These are phyloP conservation scores for Mactromeris polynyma DNA, from an alignment of 2,888 invertebrate species.

Conservation along the genomic window DNA sequence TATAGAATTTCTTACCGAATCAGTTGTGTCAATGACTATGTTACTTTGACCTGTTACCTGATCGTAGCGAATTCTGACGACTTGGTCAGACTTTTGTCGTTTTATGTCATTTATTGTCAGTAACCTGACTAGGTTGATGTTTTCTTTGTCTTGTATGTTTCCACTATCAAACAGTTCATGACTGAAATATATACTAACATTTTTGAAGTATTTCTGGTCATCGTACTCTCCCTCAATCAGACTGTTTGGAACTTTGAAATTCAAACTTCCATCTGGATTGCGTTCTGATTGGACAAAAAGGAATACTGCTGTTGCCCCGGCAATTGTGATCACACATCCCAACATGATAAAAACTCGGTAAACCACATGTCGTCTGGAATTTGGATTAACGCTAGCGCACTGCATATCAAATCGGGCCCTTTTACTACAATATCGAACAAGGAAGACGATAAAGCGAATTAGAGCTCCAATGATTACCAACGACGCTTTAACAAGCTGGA, in stretches of 20 bases:
- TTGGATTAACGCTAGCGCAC: conserved; percentile 60
- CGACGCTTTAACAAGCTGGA: conserved; percentile 77
- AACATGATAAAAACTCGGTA: conserved; percentile 78
- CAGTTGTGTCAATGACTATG: conserved; percentile 67
- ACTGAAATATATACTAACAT: conserved; percentile 79
- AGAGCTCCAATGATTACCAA: conserved; percentile 75
- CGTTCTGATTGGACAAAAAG: conserved; percentile 80
- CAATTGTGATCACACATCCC: conserved; percentile 76
- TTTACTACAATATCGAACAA: conserved; percentile 74
- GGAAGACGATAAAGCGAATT: conserved; percentile 74
- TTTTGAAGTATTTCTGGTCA: conserved; percentile 80
- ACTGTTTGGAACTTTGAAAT: conserved; percentile 77
- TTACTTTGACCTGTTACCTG: conserved; percentile 42
- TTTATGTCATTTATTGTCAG: conserved; percentile 67
- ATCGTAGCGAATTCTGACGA: conserved; percentile 72
- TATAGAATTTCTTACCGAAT: conserved; percentile 27
- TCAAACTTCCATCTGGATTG: conserved; percentile 74
- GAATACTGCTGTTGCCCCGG: conserved; percentile 76
- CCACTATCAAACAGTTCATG: conserved; percentile 73
- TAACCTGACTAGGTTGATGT: conserved; percentile 75
- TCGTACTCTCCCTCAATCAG: conserved; percentile 77
- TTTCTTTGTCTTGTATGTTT: neutral
- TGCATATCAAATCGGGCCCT: conserved; percentile 63
- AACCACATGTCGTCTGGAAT: conserved; percentile 73
- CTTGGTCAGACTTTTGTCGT: conserved; percentile 42